A percentile compares a stretch with the other conserved stretches of the same genome.
Evolutionary conservation across 2,888 invertebrate genomes (phyloP).

Genomic region (Trichopria drosophilae): DNA sequence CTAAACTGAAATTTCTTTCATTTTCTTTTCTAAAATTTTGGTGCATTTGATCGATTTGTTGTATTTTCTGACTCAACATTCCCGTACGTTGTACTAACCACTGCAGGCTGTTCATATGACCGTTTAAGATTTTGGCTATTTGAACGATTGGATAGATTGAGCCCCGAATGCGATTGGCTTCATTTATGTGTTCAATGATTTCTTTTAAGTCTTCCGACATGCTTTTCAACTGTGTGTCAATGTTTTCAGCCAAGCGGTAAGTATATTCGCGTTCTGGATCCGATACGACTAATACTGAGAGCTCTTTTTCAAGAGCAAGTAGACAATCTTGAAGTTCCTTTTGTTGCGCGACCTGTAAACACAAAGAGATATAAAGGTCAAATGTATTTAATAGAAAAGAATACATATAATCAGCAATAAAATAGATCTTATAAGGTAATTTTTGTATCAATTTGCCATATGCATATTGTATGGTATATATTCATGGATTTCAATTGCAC

Average conservation of each 20-base stretch:
- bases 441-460: no score
- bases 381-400: neutral
- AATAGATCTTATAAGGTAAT: no score
- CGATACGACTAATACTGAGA: constrained; percentile 68
- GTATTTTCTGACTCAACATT: constrained; percentile 75
- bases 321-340: constrained; percentile 87
- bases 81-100: constrained; percentile 89
- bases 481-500: no score
- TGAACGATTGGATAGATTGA: constrained; percentile 87
- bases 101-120: constrained; percentile 93
- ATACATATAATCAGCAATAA: neutral
- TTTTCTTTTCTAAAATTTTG: constrained; percentile 77
- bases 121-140: constrained; percentile 90
- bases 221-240: constrained; percentile 88
- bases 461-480: no score
- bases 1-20: constrained; percentile 69
- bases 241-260: constrained; percentile 84
- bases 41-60: constrained; percentile 80
- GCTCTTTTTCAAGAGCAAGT: constrained; percentile 81
- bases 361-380: neutral
- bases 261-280: constrained; percentile 91
- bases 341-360: constrained; percentile 74
- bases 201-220: constrained; percentile 96
- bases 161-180: constrained; percentile 81
- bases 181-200: constrained; percentile 91